These are phyloP conservation scores for Xylophagus ater DNA, from an alignment of 2,888 invertebrate genomes.

Conservation along the genomic window DNA sequence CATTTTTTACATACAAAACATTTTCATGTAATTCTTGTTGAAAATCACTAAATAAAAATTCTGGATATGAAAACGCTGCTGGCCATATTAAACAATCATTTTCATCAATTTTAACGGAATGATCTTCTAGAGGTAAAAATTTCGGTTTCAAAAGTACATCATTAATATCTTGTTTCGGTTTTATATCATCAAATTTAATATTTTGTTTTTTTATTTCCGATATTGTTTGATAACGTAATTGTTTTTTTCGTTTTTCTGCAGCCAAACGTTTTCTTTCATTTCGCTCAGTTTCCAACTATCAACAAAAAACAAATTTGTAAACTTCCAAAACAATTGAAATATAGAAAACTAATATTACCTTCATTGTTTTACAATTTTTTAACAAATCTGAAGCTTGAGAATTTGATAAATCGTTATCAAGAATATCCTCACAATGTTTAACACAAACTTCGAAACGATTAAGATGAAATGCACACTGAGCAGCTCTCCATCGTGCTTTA, in stretches of 20 bases:
- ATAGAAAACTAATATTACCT: too few species aligned
- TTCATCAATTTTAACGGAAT: conserved; percentile 51
- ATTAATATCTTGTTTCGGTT: conserved; percentile 26
- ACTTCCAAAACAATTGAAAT: neutral
- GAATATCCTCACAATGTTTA: conserved; percentile 56
- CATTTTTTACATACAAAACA: conserved; percentile 40
- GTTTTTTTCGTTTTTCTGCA: conserved; percentile 42
- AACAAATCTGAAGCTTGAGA: conserved; percentile 45
- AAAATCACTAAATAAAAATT: conserved; percentile 77
- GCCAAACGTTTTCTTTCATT: conserved; percentile 44
- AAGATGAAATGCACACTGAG: conserved; percentile 57
- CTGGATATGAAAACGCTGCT: conserved; percentile 78
- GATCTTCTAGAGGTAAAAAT: conserved; percentile 52
- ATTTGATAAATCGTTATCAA: conserved; percentile 47
- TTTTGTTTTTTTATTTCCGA: conserved; percentile 40
- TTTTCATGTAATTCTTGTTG: conserved; percentile 70
- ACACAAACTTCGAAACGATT: conserved; percentile 59
- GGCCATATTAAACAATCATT: conserved; percentile 66
- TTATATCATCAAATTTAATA: conserved; percentile 46
- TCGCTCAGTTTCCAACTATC: conserved; percentile 31
- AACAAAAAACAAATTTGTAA: conserved; percentile 2
- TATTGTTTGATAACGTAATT: conserved; percentile 39
- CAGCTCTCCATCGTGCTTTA: conserved; percentile 67
- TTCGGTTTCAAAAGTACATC: conserved; percentile 50
- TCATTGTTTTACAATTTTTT: conserved; percentile 41